Evolutionary conservation across 2,797 vertebrate species (phyloP).

Genomic region (Poeciliopsis presidionis): DNA sequence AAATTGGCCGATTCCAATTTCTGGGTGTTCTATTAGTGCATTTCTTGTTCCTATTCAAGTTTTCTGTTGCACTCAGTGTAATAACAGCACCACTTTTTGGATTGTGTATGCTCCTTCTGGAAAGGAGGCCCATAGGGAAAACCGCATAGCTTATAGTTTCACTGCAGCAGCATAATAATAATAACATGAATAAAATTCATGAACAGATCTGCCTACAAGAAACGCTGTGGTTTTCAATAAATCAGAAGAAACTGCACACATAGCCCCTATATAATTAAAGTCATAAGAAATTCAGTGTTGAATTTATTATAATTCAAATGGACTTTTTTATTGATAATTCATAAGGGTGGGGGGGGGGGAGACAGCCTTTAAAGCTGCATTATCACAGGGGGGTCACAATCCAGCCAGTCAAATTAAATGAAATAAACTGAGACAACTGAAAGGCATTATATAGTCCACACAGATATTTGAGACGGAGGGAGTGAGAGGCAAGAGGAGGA

Average conservation of each 20-base stretch:
- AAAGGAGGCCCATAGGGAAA: constrained; percentile 22
- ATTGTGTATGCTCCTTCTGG: constrained; percentile 21
- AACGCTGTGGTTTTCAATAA: constrained; percentile 6
- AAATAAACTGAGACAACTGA: constrained; percentile 19
- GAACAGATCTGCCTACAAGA: not conserved
- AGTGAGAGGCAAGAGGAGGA: constrained; percentile 46
- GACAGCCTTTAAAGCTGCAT: not conserved
- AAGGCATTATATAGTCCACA: constrained; percentile 39
- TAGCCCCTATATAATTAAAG: not conserved
- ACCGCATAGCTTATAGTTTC: constrained; percentile 29
- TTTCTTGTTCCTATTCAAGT: constrained; percentile 42
- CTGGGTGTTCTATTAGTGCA: not conserved
- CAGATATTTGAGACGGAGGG: constrained; percentile 35
- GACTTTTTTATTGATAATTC: constrained; percentile 1
- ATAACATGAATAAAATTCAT: constrained; percentile 10
- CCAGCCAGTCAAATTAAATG: constrained; percentile 16
- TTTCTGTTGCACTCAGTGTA: constrained; percentile 22
- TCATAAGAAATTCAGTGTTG: not conserved
- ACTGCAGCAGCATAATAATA: constrained; percentile 20
- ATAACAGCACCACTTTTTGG: constrained; percentile 11
- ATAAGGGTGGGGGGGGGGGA: not conserved
- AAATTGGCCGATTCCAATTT: not conserved
- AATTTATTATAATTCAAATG: constrained; percentile 1
- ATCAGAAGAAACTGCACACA: not conserved
- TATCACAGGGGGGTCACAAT: constrained; percentile 11